Evolutionary conservation across 1,140 invertebrate genomes (phyloP), one percentile per base, ranked within the genome.

Genomic region (Kradibia gibbosae): DNA sequence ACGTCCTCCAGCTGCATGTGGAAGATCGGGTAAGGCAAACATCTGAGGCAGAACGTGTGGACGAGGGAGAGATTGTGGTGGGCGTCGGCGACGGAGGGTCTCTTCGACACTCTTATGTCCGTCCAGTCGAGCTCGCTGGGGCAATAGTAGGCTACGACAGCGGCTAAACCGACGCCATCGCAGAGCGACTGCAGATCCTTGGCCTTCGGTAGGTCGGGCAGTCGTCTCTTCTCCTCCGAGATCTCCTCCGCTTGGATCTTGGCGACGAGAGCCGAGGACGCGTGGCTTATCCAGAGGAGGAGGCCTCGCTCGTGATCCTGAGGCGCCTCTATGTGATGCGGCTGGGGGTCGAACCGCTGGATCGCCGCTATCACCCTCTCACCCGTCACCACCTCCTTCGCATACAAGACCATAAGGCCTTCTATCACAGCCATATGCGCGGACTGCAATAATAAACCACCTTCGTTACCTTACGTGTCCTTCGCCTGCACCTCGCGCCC

Each of bases 361-460:
- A 98, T 95, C 72, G 98, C 97, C 78, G 97, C 94, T 36, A 95
- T 93, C 42, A 99, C 95, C 74, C 96, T 93, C 85, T 99, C 98
- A 53, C 95, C 93, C 28, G 96, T 97, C 82, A 98, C 95, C 80
- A 98, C 96, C 92, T 99, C 97, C 87, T 96, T 96, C 83, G 97
- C 95, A 92, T 99, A 99, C 83, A 99, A 93, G 86, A 94, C 93
- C 98, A 99, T 99, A 89, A 99, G 93, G 84, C 97, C 96, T 93
- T 99, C 98, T 92, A 99, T 98, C 91, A 99, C 96, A 90, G 96
- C 94, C 94, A 99, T 95, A 92, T 99, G 98, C 85, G 97, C 97
- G 90, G 94, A 96, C 98, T 99, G 89, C 55, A 92, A 75, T 0
- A 48, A 1, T 31, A 39, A 67, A 39, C 13, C 7, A n/a, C 7